Evolutionary conservation across 2,797 vertebrate genomes (phyloP).

Genomic region (Cygnus olor): DNA sequence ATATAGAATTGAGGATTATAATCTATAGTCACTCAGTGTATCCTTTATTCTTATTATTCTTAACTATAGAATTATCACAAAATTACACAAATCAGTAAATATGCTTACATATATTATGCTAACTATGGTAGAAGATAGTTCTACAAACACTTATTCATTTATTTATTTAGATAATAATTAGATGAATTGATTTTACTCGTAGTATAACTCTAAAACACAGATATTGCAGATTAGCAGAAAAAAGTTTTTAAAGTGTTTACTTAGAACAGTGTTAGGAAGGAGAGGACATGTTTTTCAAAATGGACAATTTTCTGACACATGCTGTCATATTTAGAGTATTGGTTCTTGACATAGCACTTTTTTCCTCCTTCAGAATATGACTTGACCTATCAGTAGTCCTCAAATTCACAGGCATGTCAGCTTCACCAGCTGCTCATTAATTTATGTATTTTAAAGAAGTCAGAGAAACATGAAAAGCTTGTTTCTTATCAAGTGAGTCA

Average conservation of each 20-base stretch:
- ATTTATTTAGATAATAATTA: not conserved
- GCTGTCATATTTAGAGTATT: conserved; percentile 21
- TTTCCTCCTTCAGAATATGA: conserved; percentile 37
- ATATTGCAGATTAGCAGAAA: not conserved
- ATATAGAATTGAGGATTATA: not conserved
- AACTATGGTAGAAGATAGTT: not conserved
- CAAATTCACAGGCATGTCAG: not conserved
- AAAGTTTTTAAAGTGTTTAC: not conserved
- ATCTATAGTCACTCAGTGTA: not conserved
- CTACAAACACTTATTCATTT: not conserved
- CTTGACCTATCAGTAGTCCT: conserved; percentile 35
- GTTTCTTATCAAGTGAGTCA: not conserved
- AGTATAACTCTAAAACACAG: not conserved
- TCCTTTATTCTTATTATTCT: not conserved
- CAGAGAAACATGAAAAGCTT: not conserved
- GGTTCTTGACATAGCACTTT: conserved; percentile 46
- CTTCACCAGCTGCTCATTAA: conserved; percentile 47
- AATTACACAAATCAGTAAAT: not conserved
- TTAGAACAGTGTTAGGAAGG: not conserved
- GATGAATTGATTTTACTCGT: not conserved
- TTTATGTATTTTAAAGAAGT: conserved; percentile 6
- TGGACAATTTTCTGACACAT: not conserved
- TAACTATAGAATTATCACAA: not conserved
- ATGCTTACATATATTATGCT: not conserved
- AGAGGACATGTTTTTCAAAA: not conserved